Base-by-base conservation (phyloP, 2,888 invertebrate species). In the Drosophila mimetica region DNA sequence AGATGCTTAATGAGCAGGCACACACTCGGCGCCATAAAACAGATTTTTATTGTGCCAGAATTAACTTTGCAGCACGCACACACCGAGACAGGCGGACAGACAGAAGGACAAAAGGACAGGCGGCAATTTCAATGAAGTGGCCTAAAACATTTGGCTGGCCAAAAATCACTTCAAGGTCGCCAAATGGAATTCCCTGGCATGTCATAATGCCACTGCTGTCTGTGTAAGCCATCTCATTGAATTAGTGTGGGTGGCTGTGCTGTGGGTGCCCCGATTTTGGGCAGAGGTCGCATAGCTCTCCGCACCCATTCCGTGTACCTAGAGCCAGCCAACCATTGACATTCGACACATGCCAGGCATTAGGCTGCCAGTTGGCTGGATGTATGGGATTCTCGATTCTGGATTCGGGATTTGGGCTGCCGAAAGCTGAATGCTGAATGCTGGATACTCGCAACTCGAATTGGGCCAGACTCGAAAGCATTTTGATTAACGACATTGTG, bases 401-500 rank as follows among this genome's bases (percentile, higher is more conserved):
- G n/a, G 44, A 22, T 14, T n/a, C 13, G 6, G 22, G 3, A 42
- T 2, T 25, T 14, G n/a, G 25, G 11, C 22, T 37, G 14, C 22
- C 30, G 14, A 14, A n/a, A 32, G 58, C 25, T 67, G 66, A 14
- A n/a, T 39, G 58, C 25, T 67, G 66, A 60, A 53, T 76, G 52
- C 53, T 28, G 67, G 60, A 51, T 66, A 44, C 64, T 34, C 2
- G 37, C 14, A 42, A 66, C 74, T 20, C 2, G 22, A 51, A 54
- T 74, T 67, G 64, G 50, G 59, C 71, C 28, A 74, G 59, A 70
- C 67, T 66, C 70, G 50, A 70, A 73, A 71, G 65, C 82, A 74
- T 86, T 86, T 88, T 87, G 83, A 83, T 83, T 88, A 83, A 88
- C 89, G 83, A 88, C 85, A 88, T 84, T 84, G 60, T 76, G 71